Evolutionary conservation across 1,140 invertebrate genomes (phyloP), one percentile per base, ranked within the genome.

Genomic region (Drosophila mayri): DNA sequence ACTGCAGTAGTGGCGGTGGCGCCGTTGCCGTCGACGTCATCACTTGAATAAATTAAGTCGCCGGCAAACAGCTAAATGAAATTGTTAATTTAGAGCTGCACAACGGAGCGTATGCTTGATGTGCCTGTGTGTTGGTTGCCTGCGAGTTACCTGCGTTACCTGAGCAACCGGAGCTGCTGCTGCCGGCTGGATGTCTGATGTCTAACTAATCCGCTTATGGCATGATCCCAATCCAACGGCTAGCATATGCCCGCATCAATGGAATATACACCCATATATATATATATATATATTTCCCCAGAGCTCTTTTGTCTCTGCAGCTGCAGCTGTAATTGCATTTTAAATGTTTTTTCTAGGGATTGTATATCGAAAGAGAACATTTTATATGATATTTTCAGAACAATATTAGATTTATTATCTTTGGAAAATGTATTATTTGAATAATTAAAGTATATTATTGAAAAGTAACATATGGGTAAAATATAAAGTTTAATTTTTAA

Each of bases 11-110:
- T 30, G 46, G 46, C 46, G 70, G 55, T 72, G 60, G 40, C 57
- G 68, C 67, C 77, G 73, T 67, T 54, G 73, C 16, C 65, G 60
- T 41, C 63, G 35, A 49, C 68, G 52, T 72, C 68, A 72, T 62
- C 79, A 81, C 66, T 79, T 75, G 81, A 84, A 85, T 85, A 85
- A 85, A 81, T 85, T 85, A 85, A 85, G 82, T 72, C 71, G 81
- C 72, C 72, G 52, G 63, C 72, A 70, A 70, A 49, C 76, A 62
- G 76, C 83, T 83, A 80, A 87, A 87, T 87, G 68, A 87, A 88
- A 87, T 88, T 87, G 84, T 84, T 84, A 80, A 87, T 88, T 88
- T 77, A 75, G 60, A 76, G 75, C 49, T 76, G 78, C 66, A 87
- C 62, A 66, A 76, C 83, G 49, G 66, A 60, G 79, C 72, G 84